Conservation (phyloP, 2,113 vertebrate species). For the Telmatochromis brachygnathus region DNA sequence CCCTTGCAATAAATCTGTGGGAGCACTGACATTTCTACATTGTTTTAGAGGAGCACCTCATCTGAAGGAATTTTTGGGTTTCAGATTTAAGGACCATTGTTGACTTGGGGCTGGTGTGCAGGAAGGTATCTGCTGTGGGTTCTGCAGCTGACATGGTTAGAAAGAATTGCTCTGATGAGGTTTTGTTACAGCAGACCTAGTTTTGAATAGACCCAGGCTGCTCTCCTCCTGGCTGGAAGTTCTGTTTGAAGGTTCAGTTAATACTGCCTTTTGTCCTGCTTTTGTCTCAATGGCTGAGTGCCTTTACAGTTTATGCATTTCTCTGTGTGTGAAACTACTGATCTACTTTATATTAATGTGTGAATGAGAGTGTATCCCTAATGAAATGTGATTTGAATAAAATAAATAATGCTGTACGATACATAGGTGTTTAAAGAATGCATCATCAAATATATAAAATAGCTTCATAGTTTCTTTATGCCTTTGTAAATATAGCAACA, state of each 20-base stretch:
- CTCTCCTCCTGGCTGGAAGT: not conserved
- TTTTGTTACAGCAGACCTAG: slow-evolving; percentile 37
- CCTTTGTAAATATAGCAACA: not conserved
- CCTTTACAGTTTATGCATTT: not conserved
- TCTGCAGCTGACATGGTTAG: slow-evolving; percentile 21
- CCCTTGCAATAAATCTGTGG: not conserved
- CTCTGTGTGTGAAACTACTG: not conserved
- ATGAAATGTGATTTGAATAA: not conserved
- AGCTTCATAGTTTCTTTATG: not conserved
- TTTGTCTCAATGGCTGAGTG: not conserved
- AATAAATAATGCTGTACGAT: accelerated
- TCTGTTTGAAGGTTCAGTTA: not conserved
- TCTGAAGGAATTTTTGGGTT: not conserved
- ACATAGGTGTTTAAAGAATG: not conserved
- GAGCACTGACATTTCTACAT: not conserved
- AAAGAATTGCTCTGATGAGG: slow-evolving; percentile 53
- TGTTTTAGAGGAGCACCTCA: not conserved
- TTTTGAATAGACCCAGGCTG: slow-evolving; percentile 9
- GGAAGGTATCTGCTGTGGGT: slow-evolving; percentile 10
- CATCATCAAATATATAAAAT: not conserved
- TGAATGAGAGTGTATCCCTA: not conserved
- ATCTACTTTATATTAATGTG: not conserved
- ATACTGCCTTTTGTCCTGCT: not conserved
- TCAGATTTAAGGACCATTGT: slow-evolving; percentile 26
- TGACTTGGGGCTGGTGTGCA: slow-evolving; percentile 23